phyloP scores from a whole-genome alignment of 2,113 vertebrate genomes.

The Apteryx mantelli region DNA sequence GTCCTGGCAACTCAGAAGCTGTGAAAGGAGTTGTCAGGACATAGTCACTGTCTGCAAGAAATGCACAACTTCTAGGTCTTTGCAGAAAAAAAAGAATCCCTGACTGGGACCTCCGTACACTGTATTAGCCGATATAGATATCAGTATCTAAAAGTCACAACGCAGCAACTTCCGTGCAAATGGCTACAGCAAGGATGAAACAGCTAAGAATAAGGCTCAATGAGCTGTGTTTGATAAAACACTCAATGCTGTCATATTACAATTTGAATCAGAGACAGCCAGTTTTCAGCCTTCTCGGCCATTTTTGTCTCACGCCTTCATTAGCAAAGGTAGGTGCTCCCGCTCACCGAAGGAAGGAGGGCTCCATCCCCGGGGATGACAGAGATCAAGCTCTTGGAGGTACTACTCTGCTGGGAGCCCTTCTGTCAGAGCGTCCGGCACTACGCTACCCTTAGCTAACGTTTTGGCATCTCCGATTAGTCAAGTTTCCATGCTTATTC shows the following conservation, averaged over 20 bases:
- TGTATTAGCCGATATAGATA: too few species aligned
- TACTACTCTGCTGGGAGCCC: background rate
- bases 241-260: background rate
- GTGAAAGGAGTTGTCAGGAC: background rate
- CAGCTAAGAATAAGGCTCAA: background rate
- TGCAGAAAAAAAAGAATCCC: fast-evolving
- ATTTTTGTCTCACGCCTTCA: background rate
- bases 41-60: background rate
- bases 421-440: background rate
- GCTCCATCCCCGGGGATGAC: background rate
- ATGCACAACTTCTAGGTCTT: background rate
- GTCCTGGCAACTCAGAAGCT: background rate
- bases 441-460: background rate
- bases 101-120: fast-evolving
- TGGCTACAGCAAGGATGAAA: fast-evolving
- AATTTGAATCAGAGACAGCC: background rate
- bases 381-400: background rate
- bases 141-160: background rate
- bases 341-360: background rate
- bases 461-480: background rate
- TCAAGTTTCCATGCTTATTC: background rate
- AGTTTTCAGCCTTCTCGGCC: background rate
- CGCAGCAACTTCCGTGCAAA: too few species aligned
- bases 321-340: background rate
- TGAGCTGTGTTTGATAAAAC: fast-evolving